Evolutionary conservation across 2,888 invertebrate genomes (phyloP).

Genomic region (Callyntrura guangdongensis): DNA sequence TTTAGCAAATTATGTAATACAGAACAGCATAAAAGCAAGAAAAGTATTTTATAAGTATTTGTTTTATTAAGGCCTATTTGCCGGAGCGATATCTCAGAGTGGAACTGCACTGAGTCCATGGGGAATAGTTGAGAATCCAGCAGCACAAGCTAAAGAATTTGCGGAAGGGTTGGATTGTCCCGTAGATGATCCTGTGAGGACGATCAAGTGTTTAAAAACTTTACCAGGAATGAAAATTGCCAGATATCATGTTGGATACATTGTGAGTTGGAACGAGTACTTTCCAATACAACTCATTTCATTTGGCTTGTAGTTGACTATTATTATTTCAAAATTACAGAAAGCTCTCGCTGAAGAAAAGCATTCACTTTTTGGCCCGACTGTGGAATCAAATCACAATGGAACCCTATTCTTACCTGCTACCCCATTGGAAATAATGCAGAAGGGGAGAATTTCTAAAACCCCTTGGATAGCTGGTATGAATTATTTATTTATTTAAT

Average conservation of each 20-base stretch:
- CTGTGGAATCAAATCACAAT: conserved; percentile 76
- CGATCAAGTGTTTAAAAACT: conserved; percentile 75
- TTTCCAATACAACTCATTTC: neutral
- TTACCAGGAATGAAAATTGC: conserved; percentile 76
- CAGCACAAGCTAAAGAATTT: conserved; percentile 70
- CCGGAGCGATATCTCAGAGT: conserved; percentile 78
- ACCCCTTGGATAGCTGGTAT: conserved; percentile 80
- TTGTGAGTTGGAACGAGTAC: conserved; percentile 62
- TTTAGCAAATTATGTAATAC: too few relatives aligned
- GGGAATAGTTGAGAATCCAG: conserved; percentile 67
- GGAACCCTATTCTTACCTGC: conserved; percentile 78
- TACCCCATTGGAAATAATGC: conserved; percentile 75
- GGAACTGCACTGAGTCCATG: conserved; percentile 80
- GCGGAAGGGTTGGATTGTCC: conserved; percentile 77
- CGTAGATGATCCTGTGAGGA: conserved; percentile 55
- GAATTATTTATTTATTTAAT: too few relatives aligned
- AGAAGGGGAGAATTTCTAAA: conserved; percentile 77
- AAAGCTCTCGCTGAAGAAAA: conserved; percentile 79
- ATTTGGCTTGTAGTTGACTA: neutral
- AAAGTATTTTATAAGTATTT: too few relatives aligned
- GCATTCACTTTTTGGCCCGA: conserved; percentile 81
- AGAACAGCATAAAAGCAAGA: too few relatives aligned
- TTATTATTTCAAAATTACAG: conserved; percentile 62
- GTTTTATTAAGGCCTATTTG: conserved; percentile 67
- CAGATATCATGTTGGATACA: conserved; percentile 77